Percentiles rank a stretch among this genome's conserved stretches.
phyloP scores from a whole-genome alignment of 92 coral and sea anemone genomes.

The Desmophyllum pertusum region DNA sequence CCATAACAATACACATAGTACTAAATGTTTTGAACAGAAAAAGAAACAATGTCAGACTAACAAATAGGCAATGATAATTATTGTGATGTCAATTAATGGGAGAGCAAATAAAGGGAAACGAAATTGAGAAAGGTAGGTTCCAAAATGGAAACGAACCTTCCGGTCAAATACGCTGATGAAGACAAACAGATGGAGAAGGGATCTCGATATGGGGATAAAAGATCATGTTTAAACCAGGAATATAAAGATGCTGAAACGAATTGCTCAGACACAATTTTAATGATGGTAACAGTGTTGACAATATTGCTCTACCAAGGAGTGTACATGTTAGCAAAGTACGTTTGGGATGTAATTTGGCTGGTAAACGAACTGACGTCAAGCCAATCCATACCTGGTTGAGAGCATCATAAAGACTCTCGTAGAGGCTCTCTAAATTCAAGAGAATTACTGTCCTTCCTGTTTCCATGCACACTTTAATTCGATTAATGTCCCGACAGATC shows the following conservation, averaged over 20 bases:
- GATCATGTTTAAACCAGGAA: background rate
- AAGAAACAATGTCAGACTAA: background rate
- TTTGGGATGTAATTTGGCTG: too few species aligned
- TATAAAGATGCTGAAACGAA: background rate
- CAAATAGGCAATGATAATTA: too few species aligned
- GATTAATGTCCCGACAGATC: conserved; percentile 93
- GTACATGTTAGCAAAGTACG: too few species aligned
- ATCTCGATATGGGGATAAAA: background rate
- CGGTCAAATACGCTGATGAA: background rate
- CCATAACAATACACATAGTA: conserved; percentile 77
- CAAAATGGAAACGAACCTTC: background rate
- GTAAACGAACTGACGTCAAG: too few species aligned
- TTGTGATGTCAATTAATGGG: too few species aligned
- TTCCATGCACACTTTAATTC: conserved; percentile 94
- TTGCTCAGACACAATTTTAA: background rate
- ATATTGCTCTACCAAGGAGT: background rate
- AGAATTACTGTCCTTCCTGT: conserved; percentile 86
- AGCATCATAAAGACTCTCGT: conserved; percentile 81
- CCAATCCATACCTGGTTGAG: conserved; percentile 70
- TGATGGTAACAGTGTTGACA: background rate
- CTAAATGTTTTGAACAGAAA: conserved; percentile 31
- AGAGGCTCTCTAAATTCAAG: conserved; percentile 74
- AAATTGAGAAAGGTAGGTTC: too few species aligned
- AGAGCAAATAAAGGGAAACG: too few species aligned
- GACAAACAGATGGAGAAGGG: background rate